Base-by-base conservation (phyloP, 2,113 vertebrate genomes). In the Oncorhynchus gorbuscha region DNA sequence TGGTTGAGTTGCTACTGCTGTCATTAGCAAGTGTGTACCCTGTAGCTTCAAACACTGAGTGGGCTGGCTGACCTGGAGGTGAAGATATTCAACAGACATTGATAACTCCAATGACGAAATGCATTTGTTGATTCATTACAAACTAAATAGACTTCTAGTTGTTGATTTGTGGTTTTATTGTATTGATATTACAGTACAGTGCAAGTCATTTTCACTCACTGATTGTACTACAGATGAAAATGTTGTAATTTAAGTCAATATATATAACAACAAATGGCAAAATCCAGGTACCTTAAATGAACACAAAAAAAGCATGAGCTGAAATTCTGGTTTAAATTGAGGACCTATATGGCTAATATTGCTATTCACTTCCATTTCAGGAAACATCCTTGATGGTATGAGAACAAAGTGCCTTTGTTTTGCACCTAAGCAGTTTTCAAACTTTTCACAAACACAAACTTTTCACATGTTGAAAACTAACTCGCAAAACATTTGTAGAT, bases 341-440 rank as follows among this genome's bases (percentile, higher is more conserved):
- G 39, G 39, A 45, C 9, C 8, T 20, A 64, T 4, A 9, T 4
- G 16, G 67, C 67, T 20, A 6, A 45, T 45, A 69, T 69, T 12
- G 39, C 9, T 45, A 45, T 67, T 39, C 11, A 9, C 6, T 73
- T 3, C 76, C 64, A 32, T 49, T 68, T 77, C 75, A 87, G 82
- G 82, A 89, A 88, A 76, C 61, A 79, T 7, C 80, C 51, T 24
- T 73, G 4, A 61, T 64, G 39, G 18, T 72, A 64, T 78, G 39
- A 78, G 6, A 77, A 65, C 45, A 71, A 61, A 35, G 18, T 76
- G 51, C 26, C 45, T 35, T 71, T 35, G 72, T 69, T 74, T 39
- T 13, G 45, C 49, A 45, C n/a, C 20, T 30, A 8, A 68, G 55
- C 9, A 39, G n/a, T 12, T 35, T 26, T 67, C 59, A 79, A 35